These are phyloP conservation scores for Apteryx mantelli DNA, from an alignment of 2,113 vertebrate species.

Conservation along the genomic window DNA sequence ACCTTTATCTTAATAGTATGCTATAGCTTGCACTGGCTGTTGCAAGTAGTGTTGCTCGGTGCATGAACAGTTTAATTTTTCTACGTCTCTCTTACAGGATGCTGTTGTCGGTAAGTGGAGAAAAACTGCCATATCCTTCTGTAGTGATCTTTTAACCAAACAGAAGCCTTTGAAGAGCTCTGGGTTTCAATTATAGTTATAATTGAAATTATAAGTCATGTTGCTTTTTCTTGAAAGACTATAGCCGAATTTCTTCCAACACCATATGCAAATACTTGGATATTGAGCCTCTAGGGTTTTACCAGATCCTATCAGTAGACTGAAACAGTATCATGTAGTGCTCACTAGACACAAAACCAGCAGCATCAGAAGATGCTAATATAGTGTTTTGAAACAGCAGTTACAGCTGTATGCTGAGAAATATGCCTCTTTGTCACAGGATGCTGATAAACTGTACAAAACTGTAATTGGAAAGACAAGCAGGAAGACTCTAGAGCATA, in stretches of 20 bases:
- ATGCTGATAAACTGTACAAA: background rate
- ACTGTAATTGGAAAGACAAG: background rate
- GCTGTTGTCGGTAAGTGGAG: slow-evolving; percentile 30
- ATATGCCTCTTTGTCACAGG: background rate
- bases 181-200: background rate
- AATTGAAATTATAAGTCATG: background rate
- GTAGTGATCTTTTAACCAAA: background rate
- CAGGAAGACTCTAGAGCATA: background rate
- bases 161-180: background rate
- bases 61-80: slow-evolving; percentile 39
- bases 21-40: slow-evolving; percentile 57
- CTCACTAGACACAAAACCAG: background rate
- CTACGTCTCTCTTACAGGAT: slow-evolving; percentile 37
- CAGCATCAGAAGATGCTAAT: background rate
- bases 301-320: background rate
- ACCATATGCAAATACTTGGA: background rate
- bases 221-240: background rate
- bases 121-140: background rate
- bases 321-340: background rate
- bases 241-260: background rate
- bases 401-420: background rate
- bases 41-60: slow-evolving; percentile 9
- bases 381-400: background rate
- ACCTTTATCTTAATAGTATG: background rate
- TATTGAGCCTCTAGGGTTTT: background rate